These are phyloP conservation scores for Dinocampus coccinellae DNA, from an alignment of 2,888 invertebrate species.

Conservation along the genomic window DNA sequence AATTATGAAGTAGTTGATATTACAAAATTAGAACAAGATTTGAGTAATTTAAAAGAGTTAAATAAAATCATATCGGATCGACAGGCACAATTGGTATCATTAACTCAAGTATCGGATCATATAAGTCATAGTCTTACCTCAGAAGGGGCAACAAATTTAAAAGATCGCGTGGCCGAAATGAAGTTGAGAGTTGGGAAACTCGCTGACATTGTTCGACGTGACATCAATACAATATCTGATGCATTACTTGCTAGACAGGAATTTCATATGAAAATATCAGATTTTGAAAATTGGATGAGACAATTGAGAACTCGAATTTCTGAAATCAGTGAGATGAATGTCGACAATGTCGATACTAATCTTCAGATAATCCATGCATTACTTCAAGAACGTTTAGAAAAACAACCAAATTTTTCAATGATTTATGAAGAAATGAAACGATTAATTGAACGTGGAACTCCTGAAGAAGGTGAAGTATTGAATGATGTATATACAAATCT, in stretches of 20 bases:
- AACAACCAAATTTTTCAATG: slow-evolving; percentile 81
- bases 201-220: slow-evolving; percentile 81
- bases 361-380: slow-evolving; percentile 84
- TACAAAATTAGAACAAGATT: slow-evolving; percentile 81
- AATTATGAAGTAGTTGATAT: slow-evolving; percentile 80
- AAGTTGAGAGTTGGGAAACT: slow-evolving; percentile 82
- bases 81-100: slow-evolving; percentile 83
- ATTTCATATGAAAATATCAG: slow-evolving; percentile 82
- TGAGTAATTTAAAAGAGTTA: slow-evolving; percentile 82
- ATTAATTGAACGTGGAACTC: slow-evolving; percentile 78
- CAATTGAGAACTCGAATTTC: slow-evolving; percentile 79
- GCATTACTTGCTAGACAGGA: slow-evolving; percentile 86
- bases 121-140: slow-evolving; percentile 83
- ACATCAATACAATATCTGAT: slow-evolving; percentile 86
- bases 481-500: slow-evolving; percentile 83
- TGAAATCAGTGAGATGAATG: slow-evolving; percentile 84
- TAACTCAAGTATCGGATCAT: slow-evolving; percentile 85
- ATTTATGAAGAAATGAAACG: slow-evolving; percentile 89
- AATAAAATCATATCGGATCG: slow-evolving; percentile 89
- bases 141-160: slow-evolving; percentile 81
- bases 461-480: slow-evolving; percentile 80
- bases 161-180: slow-evolving; percentile 80
- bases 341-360: slow-evolving; percentile 84
- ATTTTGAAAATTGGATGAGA: slow-evolving; percentile 86
- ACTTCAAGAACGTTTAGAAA: slow-evolving; percentile 87